Evolutionary conservation across 2,888 invertebrate species (phyloP).

Genomic region (Seira ritae): DNA sequence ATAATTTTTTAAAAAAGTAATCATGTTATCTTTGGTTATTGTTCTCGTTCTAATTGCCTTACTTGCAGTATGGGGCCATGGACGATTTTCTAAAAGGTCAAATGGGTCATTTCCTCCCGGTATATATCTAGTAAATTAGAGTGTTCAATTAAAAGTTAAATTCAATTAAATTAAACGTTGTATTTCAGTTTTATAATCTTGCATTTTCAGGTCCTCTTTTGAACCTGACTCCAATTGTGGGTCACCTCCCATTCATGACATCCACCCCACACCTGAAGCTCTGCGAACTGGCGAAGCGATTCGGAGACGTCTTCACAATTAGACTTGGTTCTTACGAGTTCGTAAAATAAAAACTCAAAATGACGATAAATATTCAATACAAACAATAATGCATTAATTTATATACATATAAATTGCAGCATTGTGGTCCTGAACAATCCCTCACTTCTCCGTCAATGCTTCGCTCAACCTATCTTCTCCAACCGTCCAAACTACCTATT

Average conservation of each 20-base stretch:
- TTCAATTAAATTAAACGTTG: too few relatives aligned
- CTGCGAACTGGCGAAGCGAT: constrained; percentile 62
- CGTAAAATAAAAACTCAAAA: constrained; percentile 6
- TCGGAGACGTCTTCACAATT: constrained; percentile 66
- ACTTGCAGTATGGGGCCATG: too few relatives aligned
- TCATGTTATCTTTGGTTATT: too few relatives aligned
- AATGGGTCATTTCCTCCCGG: too few relatives aligned
- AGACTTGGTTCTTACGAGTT: constrained; percentile 64
- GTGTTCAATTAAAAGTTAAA: too few relatives aligned
- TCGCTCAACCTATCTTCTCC: constrained; percentile 51
- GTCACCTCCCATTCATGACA: constrained; percentile 65
- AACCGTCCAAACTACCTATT: constrained; percentile 66
- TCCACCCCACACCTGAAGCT: constrained; percentile 56
- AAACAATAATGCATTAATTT: too few relatives aligned
- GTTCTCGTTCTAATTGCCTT: too few relatives aligned
- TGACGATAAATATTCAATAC: background rate
- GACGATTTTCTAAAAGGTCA: too few relatives aligned
- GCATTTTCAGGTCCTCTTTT: constrained; percentile 63
- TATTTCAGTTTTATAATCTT: too few relatives aligned
- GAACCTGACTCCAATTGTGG: constrained; percentile 60
- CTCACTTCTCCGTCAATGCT: constrained; percentile 55
- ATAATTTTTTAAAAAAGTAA: too few relatives aligned
- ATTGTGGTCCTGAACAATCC: constrained; percentile 66
- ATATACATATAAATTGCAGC: constrained; percentile 21
- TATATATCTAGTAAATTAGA: too few relatives aligned